These are phyloP conservation scores for Rhynchomys soricoides DNA, from an alignment of 2,113 vertebrate species.

Conservation along the genomic window DNA sequence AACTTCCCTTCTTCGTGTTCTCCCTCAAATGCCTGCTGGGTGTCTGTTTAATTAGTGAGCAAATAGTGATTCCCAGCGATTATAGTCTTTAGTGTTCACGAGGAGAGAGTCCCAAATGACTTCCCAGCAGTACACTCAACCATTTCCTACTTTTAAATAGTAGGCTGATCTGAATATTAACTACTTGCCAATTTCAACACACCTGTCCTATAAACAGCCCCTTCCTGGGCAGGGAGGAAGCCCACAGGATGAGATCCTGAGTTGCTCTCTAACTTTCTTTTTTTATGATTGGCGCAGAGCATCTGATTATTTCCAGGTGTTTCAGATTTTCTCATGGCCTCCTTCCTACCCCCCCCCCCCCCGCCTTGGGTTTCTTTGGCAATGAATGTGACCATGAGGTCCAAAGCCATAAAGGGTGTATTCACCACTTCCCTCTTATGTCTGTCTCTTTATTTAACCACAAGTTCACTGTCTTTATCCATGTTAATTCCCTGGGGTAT, in stretches of 20 bases:
- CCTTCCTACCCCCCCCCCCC: conserved; percentile 69
- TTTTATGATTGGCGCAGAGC: conserved; percentile 84
- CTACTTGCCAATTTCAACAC: conserved; percentile 86
- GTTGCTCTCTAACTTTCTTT: conserved; percentile 84
- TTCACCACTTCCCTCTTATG: conserved; percentile 87
- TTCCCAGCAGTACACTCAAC: conserved; percentile 79
- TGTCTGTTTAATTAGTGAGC: conserved; percentile 81
- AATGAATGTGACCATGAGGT: conserved; percentile 87
- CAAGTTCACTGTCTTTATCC: conserved; percentile 86
- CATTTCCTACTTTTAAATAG: conserved; percentile 83
- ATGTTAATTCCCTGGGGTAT: conserved; percentile 88
- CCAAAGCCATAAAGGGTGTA: conserved; percentile 86
- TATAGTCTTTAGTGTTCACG: conserved; percentile 80
- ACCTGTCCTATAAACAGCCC: conserved; percentile 87
- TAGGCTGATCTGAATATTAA: conserved; percentile 87
- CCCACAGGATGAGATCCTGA: conserved; percentile 83
- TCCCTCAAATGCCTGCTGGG: conserved; percentile 68
- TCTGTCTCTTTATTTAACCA: conserved; percentile 87
- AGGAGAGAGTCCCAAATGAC: conserved; percentile 63
- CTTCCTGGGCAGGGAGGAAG: conserved; percentile 86
- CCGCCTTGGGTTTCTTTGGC: conserved; percentile 82
- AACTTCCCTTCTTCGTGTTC: conserved; percentile 30
- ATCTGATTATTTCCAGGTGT: conserved; percentile 88
- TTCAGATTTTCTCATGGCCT: conserved; percentile 79
- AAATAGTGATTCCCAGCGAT: conserved; percentile 84